Conservation (phyloP, 2,797 vertebrate species). For the Melanotaenia pygmaea region DNA sequence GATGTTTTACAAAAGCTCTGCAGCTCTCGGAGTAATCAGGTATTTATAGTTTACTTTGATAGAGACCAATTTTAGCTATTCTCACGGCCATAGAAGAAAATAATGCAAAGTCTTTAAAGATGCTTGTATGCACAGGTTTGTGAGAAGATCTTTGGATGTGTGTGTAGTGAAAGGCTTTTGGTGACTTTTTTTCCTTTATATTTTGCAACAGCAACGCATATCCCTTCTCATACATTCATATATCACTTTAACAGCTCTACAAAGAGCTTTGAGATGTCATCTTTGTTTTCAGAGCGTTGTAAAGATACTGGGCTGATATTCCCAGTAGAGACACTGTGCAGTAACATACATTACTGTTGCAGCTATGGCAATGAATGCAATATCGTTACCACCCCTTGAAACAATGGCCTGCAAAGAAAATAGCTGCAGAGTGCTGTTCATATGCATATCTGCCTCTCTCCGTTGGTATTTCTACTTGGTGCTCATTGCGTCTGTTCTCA, state of each 20-base stretch:
- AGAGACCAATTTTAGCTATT: slow-evolving; percentile 1
- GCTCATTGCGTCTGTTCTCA: slow-evolving; percentile 40
- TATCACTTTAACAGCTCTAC: slow-evolving; percentile 59
- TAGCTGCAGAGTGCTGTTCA: slow-evolving; percentile 23
- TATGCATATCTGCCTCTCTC: background rate
- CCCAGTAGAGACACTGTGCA: slow-evolving; percentile 32
- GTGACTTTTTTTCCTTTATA: slow-evolving; percentile 31
- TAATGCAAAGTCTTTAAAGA: slow-evolving; percentile 1
- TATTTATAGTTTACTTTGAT: slow-evolving; percentile 26
- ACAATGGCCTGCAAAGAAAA: slow-evolving; percentile 37
- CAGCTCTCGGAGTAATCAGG: background rate
- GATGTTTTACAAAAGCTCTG: slow-evolving; percentile 8
- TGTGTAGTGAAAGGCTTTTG: slow-evolving; percentile 19
- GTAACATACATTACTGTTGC: slow-evolving; percentile 46
- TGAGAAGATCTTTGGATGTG: background rate
- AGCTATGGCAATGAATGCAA: slow-evolving; percentile 33
- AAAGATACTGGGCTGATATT: slow-evolving; percentile 60
- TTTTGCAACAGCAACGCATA: slow-evolving; percentile 30
- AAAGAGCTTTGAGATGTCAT: slow-evolving; percentile 63
- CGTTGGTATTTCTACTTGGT: slow-evolving; percentile 27
- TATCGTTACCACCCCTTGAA: slow-evolving; percentile 61
- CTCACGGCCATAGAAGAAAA: slow-evolving; percentile 9
- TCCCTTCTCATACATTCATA: slow-evolving; percentile 33
- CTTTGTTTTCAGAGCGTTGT: slow-evolving; percentile 60
- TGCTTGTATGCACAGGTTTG: background rate